Evolutionary conservation across 2,113 vertebrate species (phyloP).

Genomic region (Euleptes europaea): DNA sequence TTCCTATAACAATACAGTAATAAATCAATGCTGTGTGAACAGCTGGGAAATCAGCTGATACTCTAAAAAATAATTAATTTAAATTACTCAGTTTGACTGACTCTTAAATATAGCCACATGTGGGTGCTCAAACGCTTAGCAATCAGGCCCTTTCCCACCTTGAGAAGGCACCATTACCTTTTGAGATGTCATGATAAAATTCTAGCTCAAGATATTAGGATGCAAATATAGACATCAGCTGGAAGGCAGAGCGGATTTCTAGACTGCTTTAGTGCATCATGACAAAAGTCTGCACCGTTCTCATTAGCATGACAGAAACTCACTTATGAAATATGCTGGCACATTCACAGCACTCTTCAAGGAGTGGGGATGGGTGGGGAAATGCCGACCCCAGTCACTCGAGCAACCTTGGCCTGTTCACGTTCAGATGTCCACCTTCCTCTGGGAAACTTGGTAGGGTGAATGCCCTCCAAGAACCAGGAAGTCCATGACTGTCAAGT

Average conservation of each 20-base stretch:
- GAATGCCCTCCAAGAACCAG: conserved; percentile 9
- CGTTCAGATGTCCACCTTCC: too few species aligned
- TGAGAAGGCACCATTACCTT: neutral
- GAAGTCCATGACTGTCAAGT: neutral
- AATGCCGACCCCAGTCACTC: too few species aligned
- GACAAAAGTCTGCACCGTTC: neutral
- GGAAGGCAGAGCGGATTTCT: neutral
- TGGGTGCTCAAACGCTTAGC: conserved; percentile 54
- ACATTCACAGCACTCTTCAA: neutral
- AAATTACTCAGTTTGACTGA: conserved; percentile 68
- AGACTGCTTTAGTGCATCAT: conserved; percentile 25
- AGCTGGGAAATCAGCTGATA: conserved; percentile 64
- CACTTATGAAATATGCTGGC: too few species aligned
- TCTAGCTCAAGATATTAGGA: neutral
- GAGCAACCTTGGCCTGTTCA: too few species aligned
- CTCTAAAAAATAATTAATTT: conserved; percentile 54
- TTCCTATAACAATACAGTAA: conserved; percentile 53
- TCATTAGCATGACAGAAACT: neutral
- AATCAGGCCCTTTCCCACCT: neutral
- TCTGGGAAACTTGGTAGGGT: too few species aligned
- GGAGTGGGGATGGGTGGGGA: neutral
- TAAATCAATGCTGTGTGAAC: conserved; percentile 66
- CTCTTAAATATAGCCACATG: conserved; percentile 52
- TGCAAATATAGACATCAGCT: neutral
- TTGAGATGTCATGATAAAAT: neutral